These are phyloP conservation scores for Nyctibius grandis DNA, from an alignment of 2,797 vertebrate species.

Conservation along the genomic window DNA sequence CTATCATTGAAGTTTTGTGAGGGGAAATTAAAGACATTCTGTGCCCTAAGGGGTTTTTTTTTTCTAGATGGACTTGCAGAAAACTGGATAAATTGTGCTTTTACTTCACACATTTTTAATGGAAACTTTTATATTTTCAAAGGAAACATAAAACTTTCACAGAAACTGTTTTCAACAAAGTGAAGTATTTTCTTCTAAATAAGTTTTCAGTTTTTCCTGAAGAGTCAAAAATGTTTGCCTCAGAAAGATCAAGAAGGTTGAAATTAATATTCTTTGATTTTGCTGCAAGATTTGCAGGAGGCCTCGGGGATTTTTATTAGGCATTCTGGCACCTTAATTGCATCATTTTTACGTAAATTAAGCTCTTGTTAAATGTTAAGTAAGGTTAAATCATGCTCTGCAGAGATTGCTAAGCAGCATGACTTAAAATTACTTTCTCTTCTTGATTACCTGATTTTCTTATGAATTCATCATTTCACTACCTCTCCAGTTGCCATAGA, in stretches of 20 bases:
- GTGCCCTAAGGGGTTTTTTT: not conserved
- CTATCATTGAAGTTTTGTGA: not conserved
- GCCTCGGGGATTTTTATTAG: not conserved
- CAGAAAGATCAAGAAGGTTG: not conserved
- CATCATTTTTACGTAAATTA: not conserved
- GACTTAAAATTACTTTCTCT: not conserved
- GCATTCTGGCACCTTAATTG: not conserved
- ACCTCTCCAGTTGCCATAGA: not conserved
- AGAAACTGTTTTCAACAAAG: not conserved
- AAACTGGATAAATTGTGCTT: not conserved
- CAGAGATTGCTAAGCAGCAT: not conserved
- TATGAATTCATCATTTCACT: not conserved
- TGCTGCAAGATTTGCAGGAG: not conserved
- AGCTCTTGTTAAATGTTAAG: not conserved
- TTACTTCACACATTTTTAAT: not conserved
- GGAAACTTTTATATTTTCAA: not conserved
- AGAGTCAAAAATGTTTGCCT: not conserved
- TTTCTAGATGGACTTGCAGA: not conserved
- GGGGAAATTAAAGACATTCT: not conserved
- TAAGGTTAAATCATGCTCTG: not conserved
- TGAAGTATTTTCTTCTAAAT: not conserved
- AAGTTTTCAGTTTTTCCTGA: not conserved
- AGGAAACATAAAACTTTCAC: not conserved
- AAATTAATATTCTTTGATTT: not conserved
- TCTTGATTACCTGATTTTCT: not conserved